Percentiles rank a stretch among this genome's conserved stretches.
phyloP scores from a whole-genome alignment of 2,888 invertebrate species.

The Poecilobothrus nobilitatus region DNA sequence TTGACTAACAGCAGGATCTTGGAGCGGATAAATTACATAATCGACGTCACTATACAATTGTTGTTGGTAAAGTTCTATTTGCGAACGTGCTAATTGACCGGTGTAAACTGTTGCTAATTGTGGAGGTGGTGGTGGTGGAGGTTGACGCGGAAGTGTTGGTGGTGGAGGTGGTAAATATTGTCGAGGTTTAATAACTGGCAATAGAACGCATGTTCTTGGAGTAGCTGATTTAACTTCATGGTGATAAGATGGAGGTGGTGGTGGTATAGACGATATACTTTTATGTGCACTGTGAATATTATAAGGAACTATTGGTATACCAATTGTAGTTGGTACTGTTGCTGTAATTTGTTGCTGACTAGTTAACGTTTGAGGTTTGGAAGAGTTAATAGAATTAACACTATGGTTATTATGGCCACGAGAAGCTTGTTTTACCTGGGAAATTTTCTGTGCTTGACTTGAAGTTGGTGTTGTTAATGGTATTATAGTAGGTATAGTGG shows the following conservation, averaged over 20 bases:
- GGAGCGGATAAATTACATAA: constrained; percentile 82
- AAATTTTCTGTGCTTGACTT: neutral
- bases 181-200: constrained; percentile 55
- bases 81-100: constrained; percentile 60
- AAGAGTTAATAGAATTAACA: constrained; percentile 20
- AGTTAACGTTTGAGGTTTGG: constrained; percentile 26
- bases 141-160: constrained; percentile 53
- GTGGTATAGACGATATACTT: constrained; percentile 51
- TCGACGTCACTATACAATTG: constrained; percentile 86
- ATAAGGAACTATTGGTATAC: constrained; percentile 46
- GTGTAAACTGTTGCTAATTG: constrained; percentile 65
- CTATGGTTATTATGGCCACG: constrained; percentile 1
- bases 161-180: constrained; percentile 59
- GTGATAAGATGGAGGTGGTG: constrained; percentile 38
- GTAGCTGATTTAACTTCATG: constrained; percentile 47
- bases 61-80: constrained; percentile 79
- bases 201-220: constrained; percentile 48
- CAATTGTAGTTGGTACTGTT: constrained; percentile 34
- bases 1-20: constrained; percentile 81
- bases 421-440: constrained; percentile 13
- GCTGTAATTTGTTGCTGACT: constrained; percentile 19
- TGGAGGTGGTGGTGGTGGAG: constrained; percentile 56
- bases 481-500: constrained; percentile 30
- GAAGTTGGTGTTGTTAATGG: neutral
- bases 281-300: constrained; percentile 54